These are phyloP conservation scores for Mythimna lalbum DNA, from an alignment of 2,888 invertebrate genomes.

Conservation along the genomic window DNA sequence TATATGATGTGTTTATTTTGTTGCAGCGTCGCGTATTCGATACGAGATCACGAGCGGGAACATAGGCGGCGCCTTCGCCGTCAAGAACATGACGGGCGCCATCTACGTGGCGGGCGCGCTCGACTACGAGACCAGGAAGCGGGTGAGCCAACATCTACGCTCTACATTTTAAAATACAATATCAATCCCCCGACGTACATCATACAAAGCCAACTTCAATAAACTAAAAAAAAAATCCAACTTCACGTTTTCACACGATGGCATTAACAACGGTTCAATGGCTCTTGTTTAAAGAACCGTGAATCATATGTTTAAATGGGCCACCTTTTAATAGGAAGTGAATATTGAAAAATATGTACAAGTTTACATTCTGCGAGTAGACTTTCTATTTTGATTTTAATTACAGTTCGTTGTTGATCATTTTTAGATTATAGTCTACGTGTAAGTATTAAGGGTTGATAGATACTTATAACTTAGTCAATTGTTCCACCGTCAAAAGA, in stretches of 20 bases:
- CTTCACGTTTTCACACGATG: constrained; percentile 37
- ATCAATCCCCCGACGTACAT: constrained; percentile 34
- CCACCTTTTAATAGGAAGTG: constrained; percentile 31
- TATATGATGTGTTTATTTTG: constrained; percentile 75
- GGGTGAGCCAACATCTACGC: constrained; percentile 92
- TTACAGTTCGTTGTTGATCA: constrained; percentile 5
- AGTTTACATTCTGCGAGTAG: constrained; percentile 1
- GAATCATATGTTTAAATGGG: constrained; percentile 50
- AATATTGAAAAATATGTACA: constrained; percentile 28
- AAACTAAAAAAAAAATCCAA: constrained; percentile 37
- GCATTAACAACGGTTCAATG: constrained; percentile 52
- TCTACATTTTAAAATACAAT: constrained; percentile 53
- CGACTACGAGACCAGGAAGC: constrained; percentile 98
- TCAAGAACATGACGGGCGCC: constrained; percentile 99
- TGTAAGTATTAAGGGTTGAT: constrained; percentile 26
- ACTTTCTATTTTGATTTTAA: constrained; percentile 13
- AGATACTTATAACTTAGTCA: constrained; percentile 24
- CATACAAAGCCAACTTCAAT: constrained; percentile 29
- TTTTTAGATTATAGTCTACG: constrained; percentile 24
- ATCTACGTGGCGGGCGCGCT: constrained; percentile 99
- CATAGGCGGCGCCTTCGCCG: constrained; percentile 99
- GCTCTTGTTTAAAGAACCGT: constrained; percentile 45
- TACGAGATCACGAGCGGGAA: constrained; percentile 99
- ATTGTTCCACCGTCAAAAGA: constrained; percentile 21
- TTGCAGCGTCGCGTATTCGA: constrained; percentile 98